Conservation (phyloP, 2,888 invertebrate species). For the Meta bourneti region DNA sequence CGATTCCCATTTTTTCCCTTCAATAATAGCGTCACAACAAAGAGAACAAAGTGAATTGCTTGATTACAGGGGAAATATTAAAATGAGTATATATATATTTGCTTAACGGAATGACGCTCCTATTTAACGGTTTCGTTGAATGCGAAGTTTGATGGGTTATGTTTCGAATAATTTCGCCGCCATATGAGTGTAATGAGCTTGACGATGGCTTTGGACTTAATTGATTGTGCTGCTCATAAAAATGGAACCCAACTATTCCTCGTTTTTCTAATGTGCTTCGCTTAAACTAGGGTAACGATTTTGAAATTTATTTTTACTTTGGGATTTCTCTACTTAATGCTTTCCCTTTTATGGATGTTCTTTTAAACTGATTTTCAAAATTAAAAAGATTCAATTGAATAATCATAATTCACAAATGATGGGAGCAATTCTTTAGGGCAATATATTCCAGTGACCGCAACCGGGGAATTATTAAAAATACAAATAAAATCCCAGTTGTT, state of each 20-base stretch:
- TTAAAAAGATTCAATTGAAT: no score
- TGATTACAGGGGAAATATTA: conserved; percentile 14
- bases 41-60: conserved; percentile 41
- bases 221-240: conserved; percentile 48
- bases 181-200: conserved; percentile 26
- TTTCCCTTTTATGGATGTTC: not conserved
- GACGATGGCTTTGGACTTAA: conserved; percentile 3
- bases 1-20: not conserved
- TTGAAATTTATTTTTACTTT: not conserved
- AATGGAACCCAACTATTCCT: conserved; percentile 22
- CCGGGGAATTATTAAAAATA: no score
- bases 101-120: conserved; percentile 37
- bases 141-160: conserved; percentile 7
- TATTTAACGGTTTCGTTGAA: not conserved
- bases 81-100: conserved; percentile 42
- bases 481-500: no score
- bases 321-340: conserved; percentile 18
- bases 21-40: conserved; percentile 5
- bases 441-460: no score
- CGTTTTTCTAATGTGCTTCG: not conserved
- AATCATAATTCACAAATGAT: no score
- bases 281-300: not conserved
- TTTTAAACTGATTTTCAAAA: no score
- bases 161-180: conserved; percentile 21
- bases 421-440: no score